Percentiles rank a stretch among this genome's conserved stretches.
Conservation (phyloP, 2,113 vertebrate genomes). For the Onychostruthus taczanowskii region DNA sequence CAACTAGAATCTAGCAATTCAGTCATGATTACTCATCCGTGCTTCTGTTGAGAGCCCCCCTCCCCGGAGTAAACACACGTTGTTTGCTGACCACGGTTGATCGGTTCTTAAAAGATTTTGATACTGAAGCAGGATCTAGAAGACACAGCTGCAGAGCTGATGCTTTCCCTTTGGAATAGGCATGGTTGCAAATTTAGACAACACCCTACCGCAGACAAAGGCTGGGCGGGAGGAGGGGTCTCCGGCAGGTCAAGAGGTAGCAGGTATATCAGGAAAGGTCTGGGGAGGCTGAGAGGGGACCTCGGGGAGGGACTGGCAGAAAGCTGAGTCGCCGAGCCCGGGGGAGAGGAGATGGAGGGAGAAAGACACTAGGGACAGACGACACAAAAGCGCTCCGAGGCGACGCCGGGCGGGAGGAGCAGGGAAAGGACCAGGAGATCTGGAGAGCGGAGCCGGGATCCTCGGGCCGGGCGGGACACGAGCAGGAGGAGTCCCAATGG, state of each 20-base stretch:
- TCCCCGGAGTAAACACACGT: background rate
- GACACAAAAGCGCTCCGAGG: background rate
- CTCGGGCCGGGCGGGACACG: background rate
- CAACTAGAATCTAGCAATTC: background rate
- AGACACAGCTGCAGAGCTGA: background rate
- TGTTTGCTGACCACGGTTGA: background rate
- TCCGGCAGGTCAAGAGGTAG: background rate
- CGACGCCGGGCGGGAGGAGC: background rate
- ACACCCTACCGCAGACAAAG: slow-evolving; percentile 41
- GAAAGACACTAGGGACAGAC: background rate
- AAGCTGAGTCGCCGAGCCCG: background rate
- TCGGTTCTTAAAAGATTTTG: background rate
- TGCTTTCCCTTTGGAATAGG: background rate
- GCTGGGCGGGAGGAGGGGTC: background rate
- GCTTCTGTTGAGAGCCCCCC: background rate
- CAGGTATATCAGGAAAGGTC: background rate
- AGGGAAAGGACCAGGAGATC: background rate
- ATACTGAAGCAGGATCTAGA: background rate
- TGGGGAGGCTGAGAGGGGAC: background rate
- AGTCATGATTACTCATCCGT: background rate
- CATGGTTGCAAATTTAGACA: background rate
- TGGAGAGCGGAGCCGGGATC: background rate
- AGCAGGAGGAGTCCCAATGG: too few relatives aligned
- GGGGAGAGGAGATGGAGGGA: background rate
- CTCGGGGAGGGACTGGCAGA: background rate